Percentiles rank a stretch among this genome's conserved stretches.
These are phyloP conservation scores for Ariopsis seemanni DNA, from an alignment of 2,113 vertebrate species.

Conservation along the genomic window DNA sequence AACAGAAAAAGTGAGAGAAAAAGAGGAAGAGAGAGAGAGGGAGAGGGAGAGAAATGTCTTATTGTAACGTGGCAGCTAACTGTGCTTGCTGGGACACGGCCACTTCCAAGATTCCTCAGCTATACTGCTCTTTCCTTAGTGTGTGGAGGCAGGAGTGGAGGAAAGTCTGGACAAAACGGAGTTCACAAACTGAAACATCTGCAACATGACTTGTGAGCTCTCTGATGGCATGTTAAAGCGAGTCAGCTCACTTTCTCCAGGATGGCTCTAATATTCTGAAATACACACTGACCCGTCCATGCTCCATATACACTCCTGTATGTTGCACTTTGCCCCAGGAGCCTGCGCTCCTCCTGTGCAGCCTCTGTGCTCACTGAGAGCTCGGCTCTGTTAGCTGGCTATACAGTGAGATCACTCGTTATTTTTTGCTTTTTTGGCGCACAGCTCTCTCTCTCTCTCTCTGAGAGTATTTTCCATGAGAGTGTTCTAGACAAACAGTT, in stretches of 20 bases:
- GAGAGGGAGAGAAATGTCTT: conserved; percentile 16
- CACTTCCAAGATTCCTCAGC: conserved; percentile 45
- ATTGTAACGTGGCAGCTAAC: conserved; percentile 57
- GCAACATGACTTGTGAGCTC: conserved; percentile 32
- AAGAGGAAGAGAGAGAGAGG: conserved; percentile 17
- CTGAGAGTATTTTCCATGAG: conserved; percentile 22
- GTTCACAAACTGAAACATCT: conserved; percentile 64
- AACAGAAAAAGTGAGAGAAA: conserved; percentile 45
- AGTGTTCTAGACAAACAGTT: conserved; percentile 14
- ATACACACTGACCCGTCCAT: neutral
- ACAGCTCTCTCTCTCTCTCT: neutral
- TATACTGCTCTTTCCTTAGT: conserved; percentile 26
- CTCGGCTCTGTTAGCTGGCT: conserved; percentile 1
- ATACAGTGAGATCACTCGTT: conserved; percentile 35
- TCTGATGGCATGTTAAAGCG: conserved; percentile 39
- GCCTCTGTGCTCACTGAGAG: neutral
- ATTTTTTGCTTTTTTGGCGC: conserved; percentile 16
- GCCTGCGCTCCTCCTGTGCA: neutral
- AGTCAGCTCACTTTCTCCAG: conserved; percentile 32
- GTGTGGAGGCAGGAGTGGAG: neutral
- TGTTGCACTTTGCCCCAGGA: neutral
- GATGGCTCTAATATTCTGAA: conserved; percentile 7
- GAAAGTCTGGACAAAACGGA: conserved; percentile 49
- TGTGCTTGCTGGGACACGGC: conserved; percentile 39
- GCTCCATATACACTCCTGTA: neutral